phyloP scores from a whole-genome alignment of 2,113 vertebrate species.

The Entosphenus tridentatus region DNA sequence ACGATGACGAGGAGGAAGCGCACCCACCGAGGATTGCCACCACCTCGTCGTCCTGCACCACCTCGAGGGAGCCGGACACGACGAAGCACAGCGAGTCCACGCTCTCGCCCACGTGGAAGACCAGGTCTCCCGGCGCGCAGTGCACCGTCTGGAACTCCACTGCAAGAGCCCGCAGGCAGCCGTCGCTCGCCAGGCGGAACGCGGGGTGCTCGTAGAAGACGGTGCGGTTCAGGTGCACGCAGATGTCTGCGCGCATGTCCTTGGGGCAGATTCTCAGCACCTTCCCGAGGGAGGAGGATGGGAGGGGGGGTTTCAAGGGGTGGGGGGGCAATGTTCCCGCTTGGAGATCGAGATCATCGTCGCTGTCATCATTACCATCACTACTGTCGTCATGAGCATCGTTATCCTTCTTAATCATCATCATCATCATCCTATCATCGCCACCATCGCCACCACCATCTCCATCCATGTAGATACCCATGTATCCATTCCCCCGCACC shows the following conservation, averaged over 20 bases:
- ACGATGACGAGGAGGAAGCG: too few relatives aligned
- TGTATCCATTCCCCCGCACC: too few relatives aligned
- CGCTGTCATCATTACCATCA: too few relatives aligned
- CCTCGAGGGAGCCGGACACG: conserved; percentile 4
- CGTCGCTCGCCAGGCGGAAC: conserved; percentile 3
- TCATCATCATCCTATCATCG: too few relatives aligned
- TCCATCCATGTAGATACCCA: too few relatives aligned
- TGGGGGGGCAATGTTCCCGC: too few relatives aligned
- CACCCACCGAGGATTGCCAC: conserved; percentile 1
- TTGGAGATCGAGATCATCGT: too few relatives aligned
- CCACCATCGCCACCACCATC: too few relatives aligned
- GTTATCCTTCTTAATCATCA: too few relatives aligned
- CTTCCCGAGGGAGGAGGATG: neutral
- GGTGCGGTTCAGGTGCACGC: conserved; percentile 5
- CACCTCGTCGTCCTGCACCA: conserved; percentile 4
- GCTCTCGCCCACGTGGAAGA: conserved; percentile 3
- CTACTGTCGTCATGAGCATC: too few relatives aligned
- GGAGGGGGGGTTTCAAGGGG: too few relatives aligned
- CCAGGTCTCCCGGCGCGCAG: neutral
- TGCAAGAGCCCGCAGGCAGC: neutral
- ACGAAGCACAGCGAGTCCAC: conserved; percentile 1
- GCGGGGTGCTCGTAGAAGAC: conserved; percentile 6
- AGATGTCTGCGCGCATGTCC: conserved; percentile 37
- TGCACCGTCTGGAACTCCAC: conserved; percentile 5
- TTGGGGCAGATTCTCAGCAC: conserved; percentile 67